A percentile compares a stretch with the other conserved stretches of the same genome.
Evolutionary conservation across 2,888 invertebrate species (phyloP).

Genomic region (Pycnomerus fuliginosus): DNA sequence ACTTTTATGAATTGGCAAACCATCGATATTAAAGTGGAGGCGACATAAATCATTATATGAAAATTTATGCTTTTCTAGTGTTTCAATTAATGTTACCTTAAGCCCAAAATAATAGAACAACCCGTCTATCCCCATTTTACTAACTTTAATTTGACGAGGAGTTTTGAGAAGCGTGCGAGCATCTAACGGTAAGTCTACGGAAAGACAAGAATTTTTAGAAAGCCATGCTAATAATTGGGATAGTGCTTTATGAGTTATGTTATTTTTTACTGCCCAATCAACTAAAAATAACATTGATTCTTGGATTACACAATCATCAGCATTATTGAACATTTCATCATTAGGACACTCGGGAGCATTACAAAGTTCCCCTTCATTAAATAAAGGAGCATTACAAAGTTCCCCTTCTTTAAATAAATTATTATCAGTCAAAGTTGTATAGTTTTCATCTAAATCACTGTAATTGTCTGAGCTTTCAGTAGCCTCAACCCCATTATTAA

Average conservation of each 20-base stretch:
- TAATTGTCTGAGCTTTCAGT: no score
- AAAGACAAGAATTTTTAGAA: conserved; percentile 10
- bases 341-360: no score
- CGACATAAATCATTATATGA: neutral
- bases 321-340: no score
- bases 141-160: conserved; percentile 7
- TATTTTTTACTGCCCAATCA: conserved; percentile 11
- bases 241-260: conserved; percentile 8
- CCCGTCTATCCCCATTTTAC: conserved; percentile 2
- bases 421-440: no score
- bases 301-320: no score
- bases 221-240: conserved; percentile 12
- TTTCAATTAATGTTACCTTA: conserved; percentile 10
- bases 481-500: no score
- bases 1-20: conserved; percentile 16
- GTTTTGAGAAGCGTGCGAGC: conserved; percentile 21
- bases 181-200: conserved; percentile 15
- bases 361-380: no score
- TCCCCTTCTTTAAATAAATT: no score
- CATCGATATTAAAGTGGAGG: conserved; percentile 15
- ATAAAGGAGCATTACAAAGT: no score
- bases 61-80: no score
- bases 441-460: no score
- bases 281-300: no score
- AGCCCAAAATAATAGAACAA: conserved; percentile 22